Evolutionary conservation across 2,797 vertebrate genomes (phyloP).

Genomic region (Falco cherrug): DNA sequence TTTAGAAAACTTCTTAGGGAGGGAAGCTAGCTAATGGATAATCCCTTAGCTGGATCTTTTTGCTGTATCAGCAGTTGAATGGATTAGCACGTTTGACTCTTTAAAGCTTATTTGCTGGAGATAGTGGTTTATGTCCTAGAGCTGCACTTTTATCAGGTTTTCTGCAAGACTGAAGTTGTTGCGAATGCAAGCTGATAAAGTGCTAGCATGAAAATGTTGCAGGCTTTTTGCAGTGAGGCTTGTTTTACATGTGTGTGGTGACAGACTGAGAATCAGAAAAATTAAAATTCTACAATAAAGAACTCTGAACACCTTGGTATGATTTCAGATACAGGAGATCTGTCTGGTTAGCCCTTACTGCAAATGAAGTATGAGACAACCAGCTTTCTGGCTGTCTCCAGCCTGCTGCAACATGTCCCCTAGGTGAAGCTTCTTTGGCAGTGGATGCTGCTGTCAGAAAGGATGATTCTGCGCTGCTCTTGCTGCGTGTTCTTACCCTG

Average conservation of each 20-base stretch:
- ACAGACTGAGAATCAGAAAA: not conserved
- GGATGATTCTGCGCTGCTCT: not conserved
- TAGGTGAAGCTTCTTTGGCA: not conserved
- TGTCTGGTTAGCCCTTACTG: not conserved
- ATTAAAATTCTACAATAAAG: not conserved
- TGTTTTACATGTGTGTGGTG: accelerated
- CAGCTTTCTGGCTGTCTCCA: not conserved
- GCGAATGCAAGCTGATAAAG: not conserved
- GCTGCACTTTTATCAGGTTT: not conserved
- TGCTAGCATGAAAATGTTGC: not conserved
- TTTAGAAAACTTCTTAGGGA: not conserved
- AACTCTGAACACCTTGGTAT: not conserved
- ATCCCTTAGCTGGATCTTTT: not conserved
- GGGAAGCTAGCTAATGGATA: not conserved
- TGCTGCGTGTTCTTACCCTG: accelerated
- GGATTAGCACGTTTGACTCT: not conserved
- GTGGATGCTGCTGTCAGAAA: not conserved
- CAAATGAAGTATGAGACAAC: not conserved
- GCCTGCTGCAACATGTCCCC: accelerated
- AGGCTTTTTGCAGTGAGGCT: not conserved
- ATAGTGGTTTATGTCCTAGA: not conserved
- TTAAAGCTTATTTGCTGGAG: not conserved
- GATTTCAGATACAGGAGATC: not conserved
- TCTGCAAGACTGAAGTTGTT: not conserved
- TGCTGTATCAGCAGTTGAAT: not conserved